Evolutionary conservation across 1,140 invertebrate species (phyloP).

Genomic region (Bursaphelenchus mucronatus): DNA sequence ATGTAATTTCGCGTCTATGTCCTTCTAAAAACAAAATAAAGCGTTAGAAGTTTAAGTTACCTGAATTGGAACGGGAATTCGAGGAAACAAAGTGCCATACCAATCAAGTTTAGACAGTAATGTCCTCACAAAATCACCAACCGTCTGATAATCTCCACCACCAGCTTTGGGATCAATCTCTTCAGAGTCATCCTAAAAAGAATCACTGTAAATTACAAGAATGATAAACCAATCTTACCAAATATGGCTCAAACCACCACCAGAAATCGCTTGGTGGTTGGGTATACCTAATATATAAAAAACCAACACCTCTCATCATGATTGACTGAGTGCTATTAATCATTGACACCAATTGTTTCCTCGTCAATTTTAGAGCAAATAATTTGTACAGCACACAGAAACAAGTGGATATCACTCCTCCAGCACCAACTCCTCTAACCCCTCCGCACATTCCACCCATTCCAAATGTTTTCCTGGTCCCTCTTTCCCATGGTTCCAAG

Average conservation of each 20-base stretch:
- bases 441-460: conserved; percentile 98
- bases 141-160: conserved; percentile 84
- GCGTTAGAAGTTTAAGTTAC: conserved; percentile 6
- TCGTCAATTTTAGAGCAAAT: conserved; percentile 87
- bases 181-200: conserved; percentile 65
- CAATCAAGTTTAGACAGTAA: conserved; percentile 93
- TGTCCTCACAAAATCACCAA: conserved; percentile 85
- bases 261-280: conserved; percentile 90
- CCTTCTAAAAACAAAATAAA: conserved; percentile 44
- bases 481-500: conserved; percentile 98
- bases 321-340: conserved; percentile 92
- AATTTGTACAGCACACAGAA: conserved; percentile 97
- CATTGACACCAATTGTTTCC: conserved; percentile 92
- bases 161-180: conserved; percentile 92
- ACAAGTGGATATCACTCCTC: conserved; percentile 95
- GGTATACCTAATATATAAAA: conserved; percentile 90
- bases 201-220: conserved; percentile 25
- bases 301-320: conserved; percentile 90
- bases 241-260: conserved; percentile 91
- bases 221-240: conserved; percentile 81
- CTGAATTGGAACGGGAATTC: conserved; percentile 98
- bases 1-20: conserved; percentile 25
- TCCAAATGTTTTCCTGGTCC: conserved; percentile 81
- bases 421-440: conserved; percentile 93
- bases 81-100: conserved; percentile 94